Percentiles rank a stretch among this genome's conserved stretches.
Conservation (phyloP, 2,113 vertebrate species). For the Siniperca chuatsi region DNA sequence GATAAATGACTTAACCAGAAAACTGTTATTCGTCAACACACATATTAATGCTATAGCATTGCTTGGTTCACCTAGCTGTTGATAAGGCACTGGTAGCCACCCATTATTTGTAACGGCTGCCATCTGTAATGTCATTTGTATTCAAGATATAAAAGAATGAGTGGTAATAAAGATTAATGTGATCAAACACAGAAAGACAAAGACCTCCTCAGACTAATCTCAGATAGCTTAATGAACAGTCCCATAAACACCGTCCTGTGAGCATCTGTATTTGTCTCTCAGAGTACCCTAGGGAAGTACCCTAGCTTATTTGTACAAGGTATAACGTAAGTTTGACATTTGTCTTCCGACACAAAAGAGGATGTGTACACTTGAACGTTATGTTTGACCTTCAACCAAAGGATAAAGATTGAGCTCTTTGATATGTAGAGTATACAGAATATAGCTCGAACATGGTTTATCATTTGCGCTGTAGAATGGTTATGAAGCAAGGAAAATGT, state of each 20-base stretch:
- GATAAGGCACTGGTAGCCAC: conserved; percentile 33
- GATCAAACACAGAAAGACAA: conserved; percentile 34
- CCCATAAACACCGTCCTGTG: background rate
- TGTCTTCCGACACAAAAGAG: background rate
- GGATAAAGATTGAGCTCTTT: background rate
- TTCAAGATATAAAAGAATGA: conserved; percentile 19
- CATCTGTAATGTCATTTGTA: conserved; percentile 23
- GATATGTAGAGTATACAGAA: background rate
- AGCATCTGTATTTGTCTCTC: background rate
- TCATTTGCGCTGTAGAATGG: background rate
- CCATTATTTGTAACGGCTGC: conserved; percentile 36
- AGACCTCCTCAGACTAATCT: conserved; percentile 27
- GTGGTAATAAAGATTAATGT: conserved; percentile 22
- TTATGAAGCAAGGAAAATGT: background rate
- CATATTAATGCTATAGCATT: conserved; percentile 32
- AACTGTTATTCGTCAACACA: conserved; percentile 47
- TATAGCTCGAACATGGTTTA: background rate
- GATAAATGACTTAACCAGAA: conserved; percentile 52
- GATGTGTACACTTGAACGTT: background rate
- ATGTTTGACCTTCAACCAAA: conserved; percentile 5
- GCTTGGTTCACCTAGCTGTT: conserved; percentile 46
- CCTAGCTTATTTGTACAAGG: background rate
- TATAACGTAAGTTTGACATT: background rate
- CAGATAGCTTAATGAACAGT: conserved; percentile 29
- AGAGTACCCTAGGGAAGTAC: background rate